phyloP scores from a whole-genome alignment of 1,140 invertebrate species.

The Teleogryllus occipitalis region DNA sequence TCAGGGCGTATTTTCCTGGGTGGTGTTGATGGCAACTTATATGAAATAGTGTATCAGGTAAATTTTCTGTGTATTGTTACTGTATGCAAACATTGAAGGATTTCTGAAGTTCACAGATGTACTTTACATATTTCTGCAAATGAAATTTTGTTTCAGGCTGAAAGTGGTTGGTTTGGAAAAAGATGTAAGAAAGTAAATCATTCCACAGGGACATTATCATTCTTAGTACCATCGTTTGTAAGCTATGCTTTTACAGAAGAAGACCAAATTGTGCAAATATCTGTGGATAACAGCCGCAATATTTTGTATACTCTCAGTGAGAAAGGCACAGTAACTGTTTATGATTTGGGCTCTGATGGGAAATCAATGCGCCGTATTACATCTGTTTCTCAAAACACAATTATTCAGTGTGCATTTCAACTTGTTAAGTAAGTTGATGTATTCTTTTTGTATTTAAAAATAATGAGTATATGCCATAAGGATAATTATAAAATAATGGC shows the following conservation, averaged over 20 bases:
- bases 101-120: not conserved
- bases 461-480: too few relatives aligned
- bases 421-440: slow-evolving; percentile 59
- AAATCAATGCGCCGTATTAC: slow-evolving; percentile 61
- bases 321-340: slow-evolving; percentile 74
- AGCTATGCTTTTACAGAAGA: slow-evolving; percentile 74
- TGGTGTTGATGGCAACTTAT: slow-evolving; percentile 87
- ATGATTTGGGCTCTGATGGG: slow-evolving; percentile 78
- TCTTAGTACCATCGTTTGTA: slow-evolving; percentile 84
- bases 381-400: slow-evolving; percentile 66
- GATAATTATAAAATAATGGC: too few relatives aligned
- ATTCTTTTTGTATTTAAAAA: too few relatives aligned
- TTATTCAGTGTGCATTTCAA: slow-evolving; percentile 65
- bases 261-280: slow-evolving; percentile 78
- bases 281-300: slow-evolving; percentile 73
- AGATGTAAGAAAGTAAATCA: slow-evolving; percentile 93
- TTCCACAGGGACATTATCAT: slow-evolving; percentile 78
- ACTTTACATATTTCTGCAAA: not conserved
- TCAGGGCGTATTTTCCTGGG: slow-evolving; percentile 91
- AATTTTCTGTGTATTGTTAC: not conserved
- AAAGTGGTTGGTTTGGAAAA: slow-evolving; percentile 87
- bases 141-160: slow-evolving; percentile 43
- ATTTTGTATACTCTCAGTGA: slow-evolving; percentile 85
- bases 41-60: slow-evolving; percentile 93
- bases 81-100: not conserved